Evolutionary conservation across 1,140 invertebrate genomes (phyloP), one percentile per base, ranked within the genome.

Genomic region (Diachasma alloeum): DNA sequence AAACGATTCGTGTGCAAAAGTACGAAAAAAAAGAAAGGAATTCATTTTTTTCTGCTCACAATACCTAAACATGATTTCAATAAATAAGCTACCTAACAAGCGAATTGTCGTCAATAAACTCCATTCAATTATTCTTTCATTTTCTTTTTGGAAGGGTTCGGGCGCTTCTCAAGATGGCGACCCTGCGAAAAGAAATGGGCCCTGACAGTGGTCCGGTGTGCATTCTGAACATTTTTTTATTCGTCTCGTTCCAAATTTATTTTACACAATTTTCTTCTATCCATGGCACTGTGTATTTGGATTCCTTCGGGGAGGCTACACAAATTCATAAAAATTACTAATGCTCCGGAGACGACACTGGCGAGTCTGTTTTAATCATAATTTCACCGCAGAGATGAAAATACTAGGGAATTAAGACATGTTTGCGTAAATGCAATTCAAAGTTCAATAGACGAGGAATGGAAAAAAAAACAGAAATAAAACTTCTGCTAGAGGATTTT

Each of bases 71-170:
- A 75, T 83, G 83, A 83, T 87, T 87, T 87, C 83, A 87, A 87
- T 87, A 87, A 87, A 87, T 87, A 87, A 87, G 83, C 86, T 87
- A 87, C 83, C 85, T 87, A 87, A 80, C 85, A 82, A 85, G 80
- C 82, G 81, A 81, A 81, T 83, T 81, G 77, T 77, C 44, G 75
- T 81, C 68, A 17, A 53, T 72, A 78, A 46, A 68, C 42, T 44
- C 17, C 68, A 53, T 39, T 37, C 46, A 48, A n/a, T 59, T 36
- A 19, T 73, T 36, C 39, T 75, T 26, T 48, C 17, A 15, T 67
- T 71, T 9, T 74, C n/a, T n/a, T 74, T 70, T 63, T 74, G 75
- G 75, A 77, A 76, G 67, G 71, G 71, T 48, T 59, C 75, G 69
- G 75, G 72, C 78, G 78, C 74, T 79, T 74, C 78, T 76, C 73